Evolutionary conservation across 1,140 invertebrate genomes (phyloP), one percentile per base, ranked within the genome.

Genomic region (Papilio polyxenes): DNA sequence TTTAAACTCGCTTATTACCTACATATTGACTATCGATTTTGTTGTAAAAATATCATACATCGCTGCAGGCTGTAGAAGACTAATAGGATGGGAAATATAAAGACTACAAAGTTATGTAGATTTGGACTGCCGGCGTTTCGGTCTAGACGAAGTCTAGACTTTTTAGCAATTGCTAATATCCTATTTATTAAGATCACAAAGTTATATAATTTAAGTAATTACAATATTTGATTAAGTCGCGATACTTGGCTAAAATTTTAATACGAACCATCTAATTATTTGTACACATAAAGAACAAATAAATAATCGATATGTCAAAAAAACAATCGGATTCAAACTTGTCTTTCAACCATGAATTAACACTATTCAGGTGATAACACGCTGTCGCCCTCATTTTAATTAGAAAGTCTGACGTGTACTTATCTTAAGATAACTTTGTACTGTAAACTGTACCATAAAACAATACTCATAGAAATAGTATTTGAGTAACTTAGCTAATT

Each of bases 301-400:
- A 59, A 59, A 20, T n/a, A 20, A 59, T n/a, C 17, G 2, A 20
- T 31, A 65, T 37, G 20, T 65, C 20, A 65, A 65, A 65, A 65
- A 23, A 65, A 3, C 62, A 65, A 65, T 65, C 62, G 62, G 9
- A 65, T 15, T 65, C 3, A 10, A 72, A 37, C 65, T 5, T 37
- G 31, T 72, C 23, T 72, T 72, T 37, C 11, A 15, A 72, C 40
- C 31, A 59, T 72, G 65, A 72, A 72, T 37, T 72, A 72, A 72
- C 65, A 72, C 65, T 72, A 72, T 72, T 37, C 65, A 72, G n/a
- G 65, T 72, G 65, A 72, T 72, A 72, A 40, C 65, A 37, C 65
- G 65, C 65, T 15, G 65, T 72, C 65, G 65, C 65, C 65, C 65
- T 72, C 65, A 11, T 72, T 72, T 72, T 72, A 37, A 72, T 72